Evolutionary conservation across 2,797 vertebrate species (phyloP).

Genomic region (Menidia menidia): DNA sequence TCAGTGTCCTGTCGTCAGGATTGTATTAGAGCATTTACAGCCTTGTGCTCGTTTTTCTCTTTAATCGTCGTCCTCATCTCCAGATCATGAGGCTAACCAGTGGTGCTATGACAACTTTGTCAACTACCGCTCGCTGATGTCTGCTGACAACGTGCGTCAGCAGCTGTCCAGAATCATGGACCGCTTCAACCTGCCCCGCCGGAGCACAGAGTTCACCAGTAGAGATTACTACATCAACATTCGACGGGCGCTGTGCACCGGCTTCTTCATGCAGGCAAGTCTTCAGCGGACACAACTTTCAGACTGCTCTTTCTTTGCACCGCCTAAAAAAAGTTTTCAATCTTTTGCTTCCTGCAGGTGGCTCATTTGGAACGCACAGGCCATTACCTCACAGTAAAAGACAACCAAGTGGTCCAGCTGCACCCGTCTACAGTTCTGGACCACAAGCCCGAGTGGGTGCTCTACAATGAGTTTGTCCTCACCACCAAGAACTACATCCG

Average conservation of each 20-base stretch:
- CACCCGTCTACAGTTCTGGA: conserved; percentile 95
- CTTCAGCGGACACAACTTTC: not conserved
- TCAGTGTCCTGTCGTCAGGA: too few species aligned
- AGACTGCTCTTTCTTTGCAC: not conserved
- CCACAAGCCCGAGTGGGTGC: conserved; percentile 95
- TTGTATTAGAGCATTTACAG: not conserved
- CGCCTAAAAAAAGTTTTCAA: not conserved
- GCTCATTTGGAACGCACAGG: conserved; percentile 94
- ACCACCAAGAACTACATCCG: conserved; percentile 97
- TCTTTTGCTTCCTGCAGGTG: conserved; percentile 79
- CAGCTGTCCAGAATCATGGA: conserved; percentile 99
- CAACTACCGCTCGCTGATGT: conserved; percentile 99
- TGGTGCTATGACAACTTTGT: conserved; percentile 99
- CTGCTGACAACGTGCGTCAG: conserved; percentile 98
- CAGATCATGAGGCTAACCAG: conserved; percentile 99
- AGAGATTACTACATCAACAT: conserved; percentile 99
- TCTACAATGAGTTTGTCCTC: conserved; percentile 95
- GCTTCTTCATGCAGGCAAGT: conserved; percentile 97
- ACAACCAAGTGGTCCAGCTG: conserved; percentile 95
- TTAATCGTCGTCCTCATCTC: not conserved
- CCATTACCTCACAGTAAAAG: conserved; percentile 95
- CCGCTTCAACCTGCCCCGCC: conserved; percentile 97
- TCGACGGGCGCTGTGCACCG: conserved; percentile 96
- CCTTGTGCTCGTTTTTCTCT: not conserved
- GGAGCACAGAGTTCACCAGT: conserved; percentile 99